Evolutionary conservation across 2,888 invertebrate species (phyloP), one percentile per base, ranked within the genome.

Genomic region (Tachina fera): DNA sequence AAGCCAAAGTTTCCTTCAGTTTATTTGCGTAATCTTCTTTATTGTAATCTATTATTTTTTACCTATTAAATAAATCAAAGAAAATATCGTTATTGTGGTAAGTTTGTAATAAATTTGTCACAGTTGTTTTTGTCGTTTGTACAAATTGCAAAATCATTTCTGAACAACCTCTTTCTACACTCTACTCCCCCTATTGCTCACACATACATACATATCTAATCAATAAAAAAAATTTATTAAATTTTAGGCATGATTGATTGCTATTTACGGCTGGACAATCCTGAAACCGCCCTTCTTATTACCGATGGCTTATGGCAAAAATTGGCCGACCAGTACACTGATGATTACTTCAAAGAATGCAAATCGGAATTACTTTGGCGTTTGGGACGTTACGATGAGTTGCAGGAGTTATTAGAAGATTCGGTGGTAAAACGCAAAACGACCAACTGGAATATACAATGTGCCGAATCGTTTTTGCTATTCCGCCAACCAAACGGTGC

Each of bases 321-420:
- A 10, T 93, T 94, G 91, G 94, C 95, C 0, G 94, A 94, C 88
- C 94, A 95, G 60, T 94, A 94, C 47, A 94, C 94, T 88, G 94
- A 94, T 84, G 95, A 95, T 86, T 92, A 96, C 79, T 94, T 97
- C 87, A 95, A 95, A 87, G 95, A 95, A 88, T 94, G 95, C 89
- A 94, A 95, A 80, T 96, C 97, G 0, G 98, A 99, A 91, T 96
- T 98, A 0, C 94, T 98, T 45, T 98, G 98, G 97, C 95, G 97
- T 76, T 93, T 99, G 31, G 96, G 97, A 1, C 95, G 96, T 87
- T 98, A 97, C 93, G 96, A 97, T 31, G 95, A 96, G 87, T 93
- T 98, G 10, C 96, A 83, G 13, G 93, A 94, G 56, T 90, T 96
- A 19, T 91, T 95, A 5, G 92, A 94, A 16, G 89, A 89, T 47